phyloP scores from a whole-genome alignment of 2,888 invertebrate species.

The Apotomis capreana region DNA sequence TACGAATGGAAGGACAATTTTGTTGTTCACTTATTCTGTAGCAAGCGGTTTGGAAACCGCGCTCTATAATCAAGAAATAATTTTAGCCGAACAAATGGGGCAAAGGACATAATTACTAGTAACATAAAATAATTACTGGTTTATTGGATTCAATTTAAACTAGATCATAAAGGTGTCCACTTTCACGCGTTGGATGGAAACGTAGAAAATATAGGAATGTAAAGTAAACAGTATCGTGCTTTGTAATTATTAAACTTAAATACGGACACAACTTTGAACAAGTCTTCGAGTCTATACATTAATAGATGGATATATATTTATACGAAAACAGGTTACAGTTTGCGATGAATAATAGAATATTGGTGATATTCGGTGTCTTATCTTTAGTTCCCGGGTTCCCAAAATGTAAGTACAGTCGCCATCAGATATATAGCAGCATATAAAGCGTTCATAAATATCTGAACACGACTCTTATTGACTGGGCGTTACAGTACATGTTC shows the following conservation, averaged over 20 bases:
- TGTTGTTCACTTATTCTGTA: conserved; percentile 59
- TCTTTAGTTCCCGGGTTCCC: no score
- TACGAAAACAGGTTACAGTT: no score
- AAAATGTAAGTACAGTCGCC: no score
- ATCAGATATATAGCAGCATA: no score
- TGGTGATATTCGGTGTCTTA: conserved; percentile 1
- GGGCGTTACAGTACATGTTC: no score
- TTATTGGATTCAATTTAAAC: conserved; percentile 71
- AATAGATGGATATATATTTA: conserved; percentile 5
- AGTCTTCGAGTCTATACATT: conserved; percentile 16
- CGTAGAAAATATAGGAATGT: conserved; percentile 55
- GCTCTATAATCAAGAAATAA: conserved; percentile 75
- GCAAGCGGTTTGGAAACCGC: conserved; percentile 69
- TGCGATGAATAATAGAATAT: conserved; percentile 15
- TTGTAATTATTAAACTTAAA: conserved; percentile 59
- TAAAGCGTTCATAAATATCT: no score
- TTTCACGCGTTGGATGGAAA: conserved; percentile 72
- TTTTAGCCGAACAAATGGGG: conserved; percentile 73
- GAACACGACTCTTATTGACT: no score
- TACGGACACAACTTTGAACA: conserved; percentile 49
- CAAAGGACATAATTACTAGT: conserved; percentile 78
- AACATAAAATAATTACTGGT: conserved; percentile 65
- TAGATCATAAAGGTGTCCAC: conserved; percentile 74
- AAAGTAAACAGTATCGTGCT: conserved; percentile 61
- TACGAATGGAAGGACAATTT: conserved; percentile 61